phyloP scores from a whole-genome alignment of 2,797 vertebrate genomes.

The Pogoniulus pusillus region DNA sequence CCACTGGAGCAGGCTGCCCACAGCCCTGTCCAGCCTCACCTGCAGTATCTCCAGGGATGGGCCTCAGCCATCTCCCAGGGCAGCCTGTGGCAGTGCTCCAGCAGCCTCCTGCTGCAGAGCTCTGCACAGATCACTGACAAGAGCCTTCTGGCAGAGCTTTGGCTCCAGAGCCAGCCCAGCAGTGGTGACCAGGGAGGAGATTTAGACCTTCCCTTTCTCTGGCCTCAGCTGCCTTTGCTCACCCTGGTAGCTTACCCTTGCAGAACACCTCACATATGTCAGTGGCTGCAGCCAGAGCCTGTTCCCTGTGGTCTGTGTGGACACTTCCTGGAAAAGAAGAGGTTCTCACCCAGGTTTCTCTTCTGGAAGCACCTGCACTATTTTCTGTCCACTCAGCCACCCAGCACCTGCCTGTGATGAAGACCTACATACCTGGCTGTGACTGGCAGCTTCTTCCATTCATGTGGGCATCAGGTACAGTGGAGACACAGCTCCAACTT shows the following conservation, averaged over 20 bases:
- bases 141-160: not conserved
- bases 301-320: not conserved
- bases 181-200: not conserved
- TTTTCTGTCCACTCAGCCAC: not conserved
- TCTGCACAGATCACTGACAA: not conserved
- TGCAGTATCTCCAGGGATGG: too few species aligned
- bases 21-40: too few species aligned
- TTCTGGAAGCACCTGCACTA: not conserved
- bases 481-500: not conserved
- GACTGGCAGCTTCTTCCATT: not conserved
- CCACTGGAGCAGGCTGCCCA: too few species aligned
- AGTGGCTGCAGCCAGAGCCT: not conserved
- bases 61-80: too few species aligned
- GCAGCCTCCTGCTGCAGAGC: not conserved
- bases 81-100: too few species aligned
- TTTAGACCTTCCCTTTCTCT: not conserved
- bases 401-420: not conserved
- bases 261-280: not conserved
- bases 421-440: not conserved
- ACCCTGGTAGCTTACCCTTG: not conserved
- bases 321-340: not conserved
- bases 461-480: not conserved
- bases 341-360: not conserved
- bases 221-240: not conserved
- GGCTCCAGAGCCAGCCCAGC: not conserved